Conservation (phyloP, 2,888 invertebrate genomes). For the Drosophila recens region DNA sequence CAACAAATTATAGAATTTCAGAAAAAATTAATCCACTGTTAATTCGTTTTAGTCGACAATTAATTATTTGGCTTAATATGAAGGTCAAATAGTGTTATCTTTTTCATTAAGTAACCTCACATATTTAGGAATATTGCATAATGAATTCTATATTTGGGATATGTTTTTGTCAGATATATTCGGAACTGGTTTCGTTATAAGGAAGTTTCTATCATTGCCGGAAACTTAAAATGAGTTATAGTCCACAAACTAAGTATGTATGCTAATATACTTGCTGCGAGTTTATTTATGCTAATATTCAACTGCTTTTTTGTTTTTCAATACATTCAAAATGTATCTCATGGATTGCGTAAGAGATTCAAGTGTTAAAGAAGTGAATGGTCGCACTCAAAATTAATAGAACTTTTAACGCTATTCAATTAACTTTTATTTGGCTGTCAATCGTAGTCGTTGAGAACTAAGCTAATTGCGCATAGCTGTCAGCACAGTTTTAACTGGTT, state of each 20-base stretch:
- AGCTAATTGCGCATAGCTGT: conserved; percentile 75
- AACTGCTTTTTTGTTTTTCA: not conserved
- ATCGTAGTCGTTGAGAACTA: conserved; percentile 43
- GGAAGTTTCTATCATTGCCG: conserved; percentile 66
- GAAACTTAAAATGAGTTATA: conserved; percentile 62
- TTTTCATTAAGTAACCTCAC: conserved; percentile 14
- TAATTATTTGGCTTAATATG: conserved; percentile 43
- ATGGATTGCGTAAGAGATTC: conserved; percentile 24
- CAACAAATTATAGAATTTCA: too few species aligned
- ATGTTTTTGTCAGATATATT: conserved; percentile 19
- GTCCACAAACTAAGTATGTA: conserved; percentile 22
- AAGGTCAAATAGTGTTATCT: conserved; percentile 30
- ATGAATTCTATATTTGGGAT: conserved; percentile 34
- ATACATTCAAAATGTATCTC: conserved; percentile 1
- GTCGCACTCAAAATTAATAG: conserved; percentile 14
- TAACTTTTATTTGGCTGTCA: conserved; percentile 39
- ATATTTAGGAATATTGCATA: conserved; percentile 45
- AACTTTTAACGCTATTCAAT: conserved; percentile 41
- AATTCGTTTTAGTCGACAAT: conserved; percentile 24
- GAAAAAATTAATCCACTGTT: too few species aligned
- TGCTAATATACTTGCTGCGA: conserved; percentile 27
- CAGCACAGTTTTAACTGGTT: conserved; percentile 60
- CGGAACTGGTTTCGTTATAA: conserved; percentile 58
- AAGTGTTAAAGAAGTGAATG: conserved; percentile 26
- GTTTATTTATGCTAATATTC: conserved; percentile 53